phyloP scores from a whole-genome alignment of 2,797 vertebrate genomes.

The Amblyopsis hoosieri region DNA sequence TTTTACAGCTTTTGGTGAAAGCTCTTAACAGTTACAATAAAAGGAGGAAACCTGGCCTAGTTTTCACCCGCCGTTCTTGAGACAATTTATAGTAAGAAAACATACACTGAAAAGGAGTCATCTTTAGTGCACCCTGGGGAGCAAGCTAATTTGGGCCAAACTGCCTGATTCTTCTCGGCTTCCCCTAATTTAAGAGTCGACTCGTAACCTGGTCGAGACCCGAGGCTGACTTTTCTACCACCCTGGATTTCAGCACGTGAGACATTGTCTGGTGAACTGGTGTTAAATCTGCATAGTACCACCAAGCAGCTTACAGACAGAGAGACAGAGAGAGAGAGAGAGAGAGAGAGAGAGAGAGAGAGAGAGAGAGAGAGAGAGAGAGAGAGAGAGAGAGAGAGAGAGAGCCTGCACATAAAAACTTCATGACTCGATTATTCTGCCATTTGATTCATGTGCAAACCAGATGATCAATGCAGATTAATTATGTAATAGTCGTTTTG shows the following conservation, averaged over 20 bases:
- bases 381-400: neutral
- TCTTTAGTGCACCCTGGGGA: constrained; percentile 60
- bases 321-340: neutral
- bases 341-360: neutral
- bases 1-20: constrained; percentile 63
- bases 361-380: constrained; percentile 1
- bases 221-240: constrained; percentile 50
- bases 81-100: constrained; percentile 60
- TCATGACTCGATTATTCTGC: constrained; percentile 78
- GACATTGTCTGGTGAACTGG: constrained; percentile 55
- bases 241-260: constrained; percentile 49
- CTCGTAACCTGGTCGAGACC: constrained; percentile 36
- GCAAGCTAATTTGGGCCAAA: constrained; percentile 36
- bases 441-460: constrained; percentile 89
- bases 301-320: neutral
- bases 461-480: constrained; percentile 91
- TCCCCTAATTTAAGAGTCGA: constrained; percentile 68
- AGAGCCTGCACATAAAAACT: constrained; percentile 37
- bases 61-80: constrained; percentile 54
- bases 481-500: constrained; percentile 89
- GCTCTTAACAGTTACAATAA: constrained; percentile 65
- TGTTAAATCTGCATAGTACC: constrained; percentile 3
- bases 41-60: constrained; percentile 73
- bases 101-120: constrained; percentile 53
- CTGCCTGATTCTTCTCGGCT: constrained; percentile 70